Percentiles rank a stretch among this genome's conserved stretches.
These are phyloP conservation scores for Craterocephalus amniculus DNA, from an alignment of 2,797 vertebrate species.

Conservation along the genomic window DNA sequence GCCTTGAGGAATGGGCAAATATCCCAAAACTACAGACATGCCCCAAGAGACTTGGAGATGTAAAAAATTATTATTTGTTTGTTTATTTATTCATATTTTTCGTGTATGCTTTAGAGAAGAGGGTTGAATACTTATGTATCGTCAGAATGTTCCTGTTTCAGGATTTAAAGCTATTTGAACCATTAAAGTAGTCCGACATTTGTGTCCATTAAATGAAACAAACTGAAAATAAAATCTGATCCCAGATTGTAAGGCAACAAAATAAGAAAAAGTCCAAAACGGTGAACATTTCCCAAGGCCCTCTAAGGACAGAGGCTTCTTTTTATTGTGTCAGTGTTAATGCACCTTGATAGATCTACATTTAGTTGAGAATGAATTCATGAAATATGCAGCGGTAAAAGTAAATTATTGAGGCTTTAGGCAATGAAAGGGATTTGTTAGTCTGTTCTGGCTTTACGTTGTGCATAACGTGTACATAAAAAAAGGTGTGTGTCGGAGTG, in stretches of 20 bases:
- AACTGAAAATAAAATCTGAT: not conserved
- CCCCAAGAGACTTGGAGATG: not conserved
- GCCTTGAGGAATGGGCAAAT: not conserved
- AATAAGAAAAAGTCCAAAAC: not conserved
- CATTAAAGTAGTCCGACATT: not conserved
- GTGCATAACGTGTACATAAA: constrained; percentile 9
- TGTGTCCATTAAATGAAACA: not conserved
- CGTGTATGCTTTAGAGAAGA: not conserved
- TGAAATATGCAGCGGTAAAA: constrained; percentile 54
- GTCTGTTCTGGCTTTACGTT: constrained; percentile 20
- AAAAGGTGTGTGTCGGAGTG: not conserved
- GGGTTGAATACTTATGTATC: not conserved
- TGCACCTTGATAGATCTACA: constrained; percentile 48
- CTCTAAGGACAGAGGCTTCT: not conserved
- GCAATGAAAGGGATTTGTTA: constrained; percentile 29
- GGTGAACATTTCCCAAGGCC: not conserved
- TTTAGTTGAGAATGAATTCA: constrained; percentile 51
- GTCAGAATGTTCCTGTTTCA: not conserved
- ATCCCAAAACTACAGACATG: not conserved
- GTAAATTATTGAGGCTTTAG: constrained; percentile 63
- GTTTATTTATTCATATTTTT: not conserved
- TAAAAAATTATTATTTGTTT: not conserved
- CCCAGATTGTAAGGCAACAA: not conserved
- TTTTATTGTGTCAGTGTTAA: constrained; percentile 36
- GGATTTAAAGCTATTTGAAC: not conserved